Conservation (phyloP, 2,797 vertebrate species). For the Anableps anableps region DNA sequence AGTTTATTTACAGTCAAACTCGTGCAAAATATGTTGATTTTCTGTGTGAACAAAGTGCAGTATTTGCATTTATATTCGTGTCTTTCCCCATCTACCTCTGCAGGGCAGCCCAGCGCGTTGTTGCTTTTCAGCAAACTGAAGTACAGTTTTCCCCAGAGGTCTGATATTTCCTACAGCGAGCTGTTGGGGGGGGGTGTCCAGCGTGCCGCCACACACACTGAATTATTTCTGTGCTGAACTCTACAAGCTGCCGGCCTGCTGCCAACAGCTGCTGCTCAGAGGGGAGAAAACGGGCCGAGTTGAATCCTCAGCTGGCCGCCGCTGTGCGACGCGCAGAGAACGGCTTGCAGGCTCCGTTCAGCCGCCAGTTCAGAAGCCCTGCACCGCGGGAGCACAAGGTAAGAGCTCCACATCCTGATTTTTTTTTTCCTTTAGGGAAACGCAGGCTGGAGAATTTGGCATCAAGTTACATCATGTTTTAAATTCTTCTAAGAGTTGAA, state of each 20-base stretch:
- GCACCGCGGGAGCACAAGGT: background rate
- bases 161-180: conserved; percentile 45
- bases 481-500: too few relatives aligned
- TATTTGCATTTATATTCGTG: too few relatives aligned
- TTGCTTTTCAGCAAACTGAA: background rate
- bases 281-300: conserved; percentile 12
- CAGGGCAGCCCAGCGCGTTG: background rate
- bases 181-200: background rate
- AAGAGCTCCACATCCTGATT: background rate
- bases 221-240: conserved; percentile 13
- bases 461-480: too few relatives aligned
- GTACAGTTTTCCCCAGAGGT: background rate
- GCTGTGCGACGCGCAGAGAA: conserved; percentile 19
- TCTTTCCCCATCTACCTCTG: background rate
- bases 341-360: conserved; percentile 29
- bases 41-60: too few relatives aligned
- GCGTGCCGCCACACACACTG: background rate
- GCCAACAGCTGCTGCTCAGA: conserved; percentile 34
- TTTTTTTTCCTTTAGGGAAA: background rate
- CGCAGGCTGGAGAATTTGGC: too few relatives aligned
- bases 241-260: conserved; percentile 1
- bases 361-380: too few relatives aligned
- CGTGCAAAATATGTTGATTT: too few relatives aligned
- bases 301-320: conserved; percentile 23
- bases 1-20: too few relatives aligned